Evolutionary conservation across 2,113 vertebrate species (phyloP).

Genomic region (Saccopteryx bilineata): DNA sequence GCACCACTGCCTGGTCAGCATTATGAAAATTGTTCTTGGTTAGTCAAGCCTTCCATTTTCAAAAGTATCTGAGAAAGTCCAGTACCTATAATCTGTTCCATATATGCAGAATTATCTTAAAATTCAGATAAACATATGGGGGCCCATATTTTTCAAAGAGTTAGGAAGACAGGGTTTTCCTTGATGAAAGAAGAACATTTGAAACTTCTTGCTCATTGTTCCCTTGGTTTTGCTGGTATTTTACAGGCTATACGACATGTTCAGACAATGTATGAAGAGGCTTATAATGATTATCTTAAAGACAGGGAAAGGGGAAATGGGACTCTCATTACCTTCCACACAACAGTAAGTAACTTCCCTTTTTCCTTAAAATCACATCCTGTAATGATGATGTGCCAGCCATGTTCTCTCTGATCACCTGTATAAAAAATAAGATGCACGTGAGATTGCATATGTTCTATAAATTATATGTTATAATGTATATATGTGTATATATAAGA

Average conservation of each 20-base stretch:
- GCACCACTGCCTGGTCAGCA: too few relatives aligned
- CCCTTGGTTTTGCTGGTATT: neutral
- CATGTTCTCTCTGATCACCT: neutral
- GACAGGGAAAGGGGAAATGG: constrained; percentile 87
- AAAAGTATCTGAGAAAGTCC: constrained; percentile 7
- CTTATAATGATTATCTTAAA: constrained; percentile 88
- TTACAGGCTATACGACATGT: constrained; percentile 94
- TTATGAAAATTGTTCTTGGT: neutral
- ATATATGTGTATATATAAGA: neutral
- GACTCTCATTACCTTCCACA: constrained; percentile 88
- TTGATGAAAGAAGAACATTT: neutral
- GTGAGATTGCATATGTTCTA: neutral
- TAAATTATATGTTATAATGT: neutral
- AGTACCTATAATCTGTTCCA: neutral
- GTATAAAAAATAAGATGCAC: neutral
- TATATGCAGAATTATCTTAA: neutral
- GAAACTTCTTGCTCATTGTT: neutral
- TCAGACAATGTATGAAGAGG: constrained; percentile 92
- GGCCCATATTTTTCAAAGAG: neutral
- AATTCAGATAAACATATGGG: neutral
- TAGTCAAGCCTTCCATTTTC: neutral
- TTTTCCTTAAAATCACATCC: neutral
- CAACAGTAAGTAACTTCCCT: constrained; percentile 85
- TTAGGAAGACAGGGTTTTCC: neutral
- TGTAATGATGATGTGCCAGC: neutral